Conservation (phyloP, 2,888 invertebrate genomes). For the Lasioglossum figueresi region DNA sequence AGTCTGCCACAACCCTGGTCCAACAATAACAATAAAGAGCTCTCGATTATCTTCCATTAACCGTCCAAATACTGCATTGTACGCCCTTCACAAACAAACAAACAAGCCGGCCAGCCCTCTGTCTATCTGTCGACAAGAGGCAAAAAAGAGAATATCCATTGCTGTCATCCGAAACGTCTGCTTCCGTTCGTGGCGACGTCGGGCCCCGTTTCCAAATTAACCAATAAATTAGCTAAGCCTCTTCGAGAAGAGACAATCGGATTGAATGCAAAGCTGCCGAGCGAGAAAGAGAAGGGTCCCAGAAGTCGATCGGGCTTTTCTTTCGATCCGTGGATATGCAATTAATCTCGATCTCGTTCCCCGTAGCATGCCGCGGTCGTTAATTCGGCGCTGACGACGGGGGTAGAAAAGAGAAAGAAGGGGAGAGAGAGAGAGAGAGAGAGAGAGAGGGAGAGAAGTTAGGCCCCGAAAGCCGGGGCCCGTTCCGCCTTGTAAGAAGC, state of each 20-base stretch:
- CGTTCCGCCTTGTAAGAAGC: conserved; percentile 69
- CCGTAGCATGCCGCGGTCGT: conserved; percentile 62
- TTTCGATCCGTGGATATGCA: conserved; percentile 63
- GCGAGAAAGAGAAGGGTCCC: conserved; percentile 8
- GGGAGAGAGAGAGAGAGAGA: background rate
- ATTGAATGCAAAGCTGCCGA: conserved; percentile 27
- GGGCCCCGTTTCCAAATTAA: conserved; percentile 50
- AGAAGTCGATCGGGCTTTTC: conserved; percentile 48
- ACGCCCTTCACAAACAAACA: background rate
- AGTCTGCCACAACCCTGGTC: background rate
- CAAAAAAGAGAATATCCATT: background rate
- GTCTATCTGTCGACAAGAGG: background rate
- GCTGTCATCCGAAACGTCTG: conserved; percentile 17
- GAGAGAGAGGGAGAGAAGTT: background rate
- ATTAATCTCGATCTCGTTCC: conserved; percentile 70
- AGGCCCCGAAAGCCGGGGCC: conserved; percentile 49
- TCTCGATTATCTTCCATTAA: background rate
- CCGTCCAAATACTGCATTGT: background rate
- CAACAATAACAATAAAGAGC: conserved; percentile 4
- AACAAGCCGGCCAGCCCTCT: background rate
- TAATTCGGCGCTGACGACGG: conserved; percentile 68
- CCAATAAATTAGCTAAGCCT: conserved; percentile 58
- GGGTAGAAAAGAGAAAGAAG: background rate
- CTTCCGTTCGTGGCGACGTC: background rate
- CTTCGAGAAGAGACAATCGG: conserved; percentile 9